Conservation (phyloP, 2,113 vertebrate genomes). For the rabbit (Oryctolagus cuniculus) region mOryCun1.1 NC_091442.1:56635501-56636000, state of each 20-base stretch:
- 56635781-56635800: no score
- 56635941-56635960: no score
- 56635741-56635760: constrained; percentile 20
- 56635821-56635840: no score
- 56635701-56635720: constrained; percentile 24
- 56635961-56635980: no score
- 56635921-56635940: no score
- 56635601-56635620: constrained; percentile 23
- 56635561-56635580: background rate
- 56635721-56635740: constrained; percentile 26
- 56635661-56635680: constrained; percentile 22
- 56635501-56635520: background rate
- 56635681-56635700: constrained; percentile 36
- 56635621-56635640: background rate
- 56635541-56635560: background rate
- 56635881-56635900: no score
- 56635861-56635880: no score
- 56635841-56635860: no score
- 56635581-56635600: constrained; percentile 21
- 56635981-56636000: no score
- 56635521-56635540: constrained; percentile 11
- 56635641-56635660: constrained; percentile 37
- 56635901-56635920: no score
- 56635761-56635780: no score
- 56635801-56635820: no score